These are phyloP conservation scores for Mesorhabditis sp. DNA, from an alignment of 2,888 invertebrate genomes.

Conservation along the genomic window DNA sequence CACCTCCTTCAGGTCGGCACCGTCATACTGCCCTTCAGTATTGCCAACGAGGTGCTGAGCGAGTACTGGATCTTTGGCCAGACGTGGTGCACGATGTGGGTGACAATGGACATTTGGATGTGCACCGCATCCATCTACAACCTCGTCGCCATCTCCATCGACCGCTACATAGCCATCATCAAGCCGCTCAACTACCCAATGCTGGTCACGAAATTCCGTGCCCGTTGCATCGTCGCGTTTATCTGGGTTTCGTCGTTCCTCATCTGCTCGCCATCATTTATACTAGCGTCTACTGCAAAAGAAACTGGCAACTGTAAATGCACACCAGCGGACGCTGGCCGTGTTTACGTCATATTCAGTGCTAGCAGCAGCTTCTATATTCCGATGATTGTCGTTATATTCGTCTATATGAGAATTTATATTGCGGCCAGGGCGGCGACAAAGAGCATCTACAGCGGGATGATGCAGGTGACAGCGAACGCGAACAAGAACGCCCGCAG, in stretches of 20 bases:
- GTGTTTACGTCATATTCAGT: slow-evolving; percentile 77
- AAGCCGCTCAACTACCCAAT: slow-evolving; percentile 90
- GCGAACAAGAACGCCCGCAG: slow-evolving; percentile 55
- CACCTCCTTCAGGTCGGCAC: slow-evolving; percentile 71
- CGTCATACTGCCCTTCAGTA: slow-evolving; percentile 89
- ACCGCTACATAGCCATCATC: slow-evolving; percentile 85
- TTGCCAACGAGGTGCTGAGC: slow-evolving; percentile 78
- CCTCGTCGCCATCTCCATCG: slow-evolving; percentile 88
- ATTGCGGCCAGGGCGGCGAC: slow-evolving; percentile 71
- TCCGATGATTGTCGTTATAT: slow-evolving; percentile 94
- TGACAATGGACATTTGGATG: slow-evolving; percentile 96
- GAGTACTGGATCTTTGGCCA: slow-evolving; percentile 92
- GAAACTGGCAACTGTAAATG: slow-evolving; percentile 67
- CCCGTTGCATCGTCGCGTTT: slow-evolving; percentile 62
- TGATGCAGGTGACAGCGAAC: slow-evolving; percentile 55
- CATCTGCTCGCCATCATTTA: slow-evolving; percentile 91
- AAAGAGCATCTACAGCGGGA: slow-evolving; percentile 54
- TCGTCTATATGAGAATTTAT: slow-evolving; percentile 95
- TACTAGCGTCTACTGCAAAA: slow-evolving; percentile 45
- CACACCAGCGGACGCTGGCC: slow-evolving; percentile 82
- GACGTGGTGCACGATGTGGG: slow-evolving; percentile 82
- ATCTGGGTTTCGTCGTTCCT: slow-evolving; percentile 93
- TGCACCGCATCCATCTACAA: slow-evolving; percentile 95
- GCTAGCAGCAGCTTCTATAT: slow-evolving; percentile 96
- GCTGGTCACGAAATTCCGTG: slow-evolving; percentile 68